These are phyloP conservation scores for Cydia splendana DNA, from an alignment of 1,140 invertebrate genomes.

Conservation along the genomic window DNA sequence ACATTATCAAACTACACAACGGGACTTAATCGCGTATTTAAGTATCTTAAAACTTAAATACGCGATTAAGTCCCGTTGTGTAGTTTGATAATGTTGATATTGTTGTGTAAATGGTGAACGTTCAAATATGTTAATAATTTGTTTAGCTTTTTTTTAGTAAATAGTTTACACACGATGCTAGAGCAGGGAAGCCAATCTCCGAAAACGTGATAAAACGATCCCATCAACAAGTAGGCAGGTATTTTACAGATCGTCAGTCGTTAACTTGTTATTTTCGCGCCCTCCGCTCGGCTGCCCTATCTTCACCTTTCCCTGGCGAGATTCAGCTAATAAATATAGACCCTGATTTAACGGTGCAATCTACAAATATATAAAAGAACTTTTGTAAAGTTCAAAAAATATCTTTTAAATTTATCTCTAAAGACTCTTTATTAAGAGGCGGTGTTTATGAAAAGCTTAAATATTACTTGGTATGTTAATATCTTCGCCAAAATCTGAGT, in stretches of 20 bases:
- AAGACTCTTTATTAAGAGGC: neutral
- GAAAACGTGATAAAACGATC: neutral
- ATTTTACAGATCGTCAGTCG: neutral
- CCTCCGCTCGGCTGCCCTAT: neutral
- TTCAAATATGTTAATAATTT: conserved; percentile 5
- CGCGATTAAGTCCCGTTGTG: no score
- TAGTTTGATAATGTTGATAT: no score
- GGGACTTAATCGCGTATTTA: no score
- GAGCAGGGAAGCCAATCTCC: neutral
- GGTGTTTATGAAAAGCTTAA: conserved; percentile 11
- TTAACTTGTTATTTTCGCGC: conserved; percentile 5
- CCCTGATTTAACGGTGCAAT: conserved; percentile 1
- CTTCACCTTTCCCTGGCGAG: neutral
- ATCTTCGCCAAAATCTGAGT: conserved; percentile 24
- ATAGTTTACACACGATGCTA: neutral
- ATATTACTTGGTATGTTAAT: conserved; percentile 23
- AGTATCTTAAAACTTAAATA: no score
- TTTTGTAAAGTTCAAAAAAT: neutral
- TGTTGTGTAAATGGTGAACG: conserved; percentile 55
- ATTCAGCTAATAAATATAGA: conserved; percentile 6
- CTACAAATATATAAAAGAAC: neutral
- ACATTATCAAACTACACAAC: no score
- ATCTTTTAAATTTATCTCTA: neutral
- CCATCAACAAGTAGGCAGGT: conserved; percentile 4
- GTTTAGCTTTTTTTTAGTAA: neutral